These are phyloP conservation scores for Neolamprologus devosi DNA, from an alignment of 2,113 vertebrate genomes.

Conservation along the genomic window DNA sequence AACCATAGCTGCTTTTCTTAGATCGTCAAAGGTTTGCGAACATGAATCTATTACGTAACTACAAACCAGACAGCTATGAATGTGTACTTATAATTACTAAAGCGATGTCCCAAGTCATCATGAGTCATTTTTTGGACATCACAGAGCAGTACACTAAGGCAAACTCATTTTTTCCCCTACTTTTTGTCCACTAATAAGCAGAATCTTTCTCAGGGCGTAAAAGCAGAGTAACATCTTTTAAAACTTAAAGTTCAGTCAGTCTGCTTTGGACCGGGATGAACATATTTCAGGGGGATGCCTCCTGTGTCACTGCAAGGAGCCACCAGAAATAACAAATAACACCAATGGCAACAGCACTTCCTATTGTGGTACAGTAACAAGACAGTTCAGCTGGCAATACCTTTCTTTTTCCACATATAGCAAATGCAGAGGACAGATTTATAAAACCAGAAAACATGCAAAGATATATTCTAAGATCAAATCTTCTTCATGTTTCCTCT, in stretches of 20 bases:
- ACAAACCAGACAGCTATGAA: background rate
- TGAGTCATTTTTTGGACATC: background rate
- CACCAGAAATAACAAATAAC: conserved; percentile 49
- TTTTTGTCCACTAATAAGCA: background rate
- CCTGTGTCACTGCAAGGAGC: conserved; percentile 18
- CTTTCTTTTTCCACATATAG: background rate
- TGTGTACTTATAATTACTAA: background rate
- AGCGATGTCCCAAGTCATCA: background rate
- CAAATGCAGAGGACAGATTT: background rate
- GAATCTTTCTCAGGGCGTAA: background rate
- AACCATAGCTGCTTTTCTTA: conserved; percentile 22
- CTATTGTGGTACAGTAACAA: conserved; percentile 15
- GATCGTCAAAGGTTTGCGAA: background rate
- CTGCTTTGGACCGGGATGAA: conserved; percentile 9
- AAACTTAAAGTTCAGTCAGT: conserved; percentile 3
- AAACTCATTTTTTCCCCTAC: background rate
- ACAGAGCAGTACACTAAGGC: background rate
- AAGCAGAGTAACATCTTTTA: background rate
- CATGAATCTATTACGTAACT: background rate
- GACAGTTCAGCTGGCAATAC: background rate
- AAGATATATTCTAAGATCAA: background rate
- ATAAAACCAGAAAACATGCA: background rate
- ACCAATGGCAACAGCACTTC: conserved; percentile 14
- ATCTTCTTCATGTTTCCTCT: background rate
- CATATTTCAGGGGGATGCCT: background rate